Conservation (phyloP, 1,140 invertebrate species). For the Varroa destructor region DNA sequence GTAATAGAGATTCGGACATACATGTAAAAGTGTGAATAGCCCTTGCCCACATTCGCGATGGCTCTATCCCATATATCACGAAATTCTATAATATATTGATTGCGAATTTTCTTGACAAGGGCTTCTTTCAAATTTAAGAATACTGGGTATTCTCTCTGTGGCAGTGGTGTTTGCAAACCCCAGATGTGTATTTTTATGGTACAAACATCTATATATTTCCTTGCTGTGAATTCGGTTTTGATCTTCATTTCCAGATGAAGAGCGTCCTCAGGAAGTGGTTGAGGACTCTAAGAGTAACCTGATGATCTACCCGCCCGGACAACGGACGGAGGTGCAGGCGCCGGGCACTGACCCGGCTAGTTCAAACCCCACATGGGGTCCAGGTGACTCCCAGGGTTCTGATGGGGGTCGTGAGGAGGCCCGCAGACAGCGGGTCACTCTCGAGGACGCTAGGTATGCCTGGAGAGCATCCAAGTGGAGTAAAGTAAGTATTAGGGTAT, state of each 20-base stretch:
- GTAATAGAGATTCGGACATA: too few species aligned
- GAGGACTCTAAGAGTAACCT: slow-evolving; percentile 35
- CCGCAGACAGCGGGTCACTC: slow-evolving; percentile 21
- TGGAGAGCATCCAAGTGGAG: slow-evolving; percentile 36
- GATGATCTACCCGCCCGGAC: slow-evolving; percentile 1
- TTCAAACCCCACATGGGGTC: neutral
- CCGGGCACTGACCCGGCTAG: neutral
- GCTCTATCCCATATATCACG: too few species aligned
- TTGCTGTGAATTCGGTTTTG: neutral
- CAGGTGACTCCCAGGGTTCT: neutral
- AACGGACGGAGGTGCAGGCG: slow-evolving; percentile 9
- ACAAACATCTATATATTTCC: too few species aligned
- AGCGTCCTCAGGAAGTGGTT: slow-evolving; percentile 33
- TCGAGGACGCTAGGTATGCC: slow-evolving; percentile 31
- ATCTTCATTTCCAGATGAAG: slow-evolving; percentile 30
- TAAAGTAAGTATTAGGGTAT: slow-evolving; percentile 31
- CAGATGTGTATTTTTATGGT: too few species aligned
- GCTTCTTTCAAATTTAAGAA: too few species aligned
- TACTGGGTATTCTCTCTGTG: too few species aligned
- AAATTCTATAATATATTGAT: too few species aligned
- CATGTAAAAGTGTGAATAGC: too few species aligned
- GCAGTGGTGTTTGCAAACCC: too few species aligned
- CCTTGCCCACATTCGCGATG: too few species aligned
- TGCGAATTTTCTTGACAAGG: too few species aligned
- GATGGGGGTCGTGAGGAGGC: slow-evolving; percentile 12